A percentile compares a stretch with the other conserved stretches of the same genome.
These are phyloP conservation scores for Elephantulus edwardii DNA, from an alignment of 2,113 vertebrate genomes.

Conservation along the genomic window DNA sequence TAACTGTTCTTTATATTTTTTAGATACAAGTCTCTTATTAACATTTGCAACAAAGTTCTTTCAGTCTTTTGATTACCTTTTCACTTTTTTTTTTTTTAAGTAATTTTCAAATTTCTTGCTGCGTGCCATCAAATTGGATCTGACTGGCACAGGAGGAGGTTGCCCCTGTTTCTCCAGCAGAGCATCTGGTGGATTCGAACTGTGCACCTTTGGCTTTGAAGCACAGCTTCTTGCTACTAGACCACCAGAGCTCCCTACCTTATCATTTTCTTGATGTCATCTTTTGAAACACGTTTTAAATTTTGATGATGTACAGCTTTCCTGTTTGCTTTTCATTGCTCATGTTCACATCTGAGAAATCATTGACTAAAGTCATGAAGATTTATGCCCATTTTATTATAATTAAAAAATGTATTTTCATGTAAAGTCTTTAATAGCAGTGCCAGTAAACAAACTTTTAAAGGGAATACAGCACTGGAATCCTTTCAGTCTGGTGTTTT, in stretches of 20 bases:
- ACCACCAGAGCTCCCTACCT: too few species aligned
- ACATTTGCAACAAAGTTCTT: background rate
- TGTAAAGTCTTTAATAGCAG: background rate
- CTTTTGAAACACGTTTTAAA: background rate
- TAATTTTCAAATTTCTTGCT: too few species aligned
- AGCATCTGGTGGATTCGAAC: too few species aligned
- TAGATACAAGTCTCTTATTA: background rate
- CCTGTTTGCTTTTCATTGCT: background rate
- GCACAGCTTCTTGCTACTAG: too few species aligned
- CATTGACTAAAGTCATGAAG: background rate
- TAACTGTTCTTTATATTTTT: background rate
- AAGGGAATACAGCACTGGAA: background rate
- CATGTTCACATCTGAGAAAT: constrained; percentile 31
- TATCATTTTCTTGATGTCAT: background rate
- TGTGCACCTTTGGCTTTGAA: too few species aligned
- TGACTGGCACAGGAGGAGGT: too few species aligned
- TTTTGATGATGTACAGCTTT: background rate
- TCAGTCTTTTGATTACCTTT: background rate
- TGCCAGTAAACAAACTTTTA: constrained; percentile 13
- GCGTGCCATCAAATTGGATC: too few species aligned
- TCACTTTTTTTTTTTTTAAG: too few species aligned
- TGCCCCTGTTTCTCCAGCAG: too few species aligned
- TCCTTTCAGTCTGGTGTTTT: background rate
- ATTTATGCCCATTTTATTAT: constrained; percentile 3
- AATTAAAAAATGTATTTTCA: background rate